Conservation (phyloP, 2,797 vertebrate species). For the Mormyrops boulengeri region DNA sequence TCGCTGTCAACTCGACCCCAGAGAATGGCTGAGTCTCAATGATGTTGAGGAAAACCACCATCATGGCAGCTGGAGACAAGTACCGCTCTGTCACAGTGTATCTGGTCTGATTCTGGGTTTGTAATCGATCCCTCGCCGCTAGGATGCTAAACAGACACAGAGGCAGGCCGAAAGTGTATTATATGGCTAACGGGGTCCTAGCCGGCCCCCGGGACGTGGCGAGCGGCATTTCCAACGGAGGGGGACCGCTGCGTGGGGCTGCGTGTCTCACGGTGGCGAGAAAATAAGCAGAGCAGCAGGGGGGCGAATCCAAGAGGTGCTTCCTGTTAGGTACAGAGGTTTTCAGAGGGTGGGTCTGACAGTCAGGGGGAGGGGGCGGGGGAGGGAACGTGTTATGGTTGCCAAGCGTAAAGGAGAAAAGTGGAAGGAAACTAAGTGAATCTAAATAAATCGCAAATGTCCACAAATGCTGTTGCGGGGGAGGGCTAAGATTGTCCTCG, state of each 20-base stretch:
- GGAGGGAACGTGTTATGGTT: background rate
- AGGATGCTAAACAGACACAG: background rate
- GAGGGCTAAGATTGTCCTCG: slow-evolving; percentile 38
- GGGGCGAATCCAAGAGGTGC: background rate
- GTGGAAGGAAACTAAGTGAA: background rate
- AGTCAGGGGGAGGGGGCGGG: background rate
- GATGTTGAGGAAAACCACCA: background rate
- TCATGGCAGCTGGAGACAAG: background rate
- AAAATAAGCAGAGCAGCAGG: background rate
- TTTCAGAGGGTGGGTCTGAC: background rate
- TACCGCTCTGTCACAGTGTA: background rate
- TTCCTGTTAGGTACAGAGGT: background rate
- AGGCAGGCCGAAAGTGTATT: slow-evolving; percentile 19
- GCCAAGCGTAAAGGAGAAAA: background rate
- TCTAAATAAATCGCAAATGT: slow-evolving; percentile 9
- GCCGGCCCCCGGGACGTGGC: background rate
- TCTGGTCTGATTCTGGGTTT: background rate
- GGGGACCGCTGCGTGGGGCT: background rate
- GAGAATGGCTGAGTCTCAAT: background rate
- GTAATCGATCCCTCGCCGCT: background rate
- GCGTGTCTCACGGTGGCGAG: background rate
- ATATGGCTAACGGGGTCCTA: slow-evolving; percentile 29
- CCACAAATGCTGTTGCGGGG: slow-evolving; percentile 41
- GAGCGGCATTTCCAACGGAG: background rate
- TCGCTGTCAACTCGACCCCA: background rate